phyloP scores from a whole-genome alignment of 2,797 vertebrate species.

The Carapus acus region DNA sequence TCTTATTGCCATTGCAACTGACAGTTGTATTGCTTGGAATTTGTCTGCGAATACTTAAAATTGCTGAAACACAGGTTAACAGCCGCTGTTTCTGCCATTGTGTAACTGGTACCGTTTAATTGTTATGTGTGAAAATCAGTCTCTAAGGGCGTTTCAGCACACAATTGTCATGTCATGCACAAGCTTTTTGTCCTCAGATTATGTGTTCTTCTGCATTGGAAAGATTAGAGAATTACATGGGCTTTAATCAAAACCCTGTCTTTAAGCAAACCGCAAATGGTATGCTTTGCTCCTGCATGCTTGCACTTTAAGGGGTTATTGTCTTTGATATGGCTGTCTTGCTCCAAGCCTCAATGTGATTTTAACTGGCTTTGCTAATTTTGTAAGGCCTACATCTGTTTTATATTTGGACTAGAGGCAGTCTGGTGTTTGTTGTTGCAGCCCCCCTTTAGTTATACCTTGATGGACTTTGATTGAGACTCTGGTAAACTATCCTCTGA shows the following conservation, averaged over 20 bases:
- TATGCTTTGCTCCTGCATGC: background rate
- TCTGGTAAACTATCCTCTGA: too few relatives aligned
- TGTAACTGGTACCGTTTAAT: too few relatives aligned
- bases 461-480: too few relatives aligned
- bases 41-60: too few relatives aligned
- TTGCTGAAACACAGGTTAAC: too few relatives aligned
- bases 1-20: too few relatives aligned
- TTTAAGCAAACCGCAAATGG: background rate
- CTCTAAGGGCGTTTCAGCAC: too few relatives aligned
- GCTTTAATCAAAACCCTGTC: conserved; percentile 6
- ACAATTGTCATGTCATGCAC: conserved; percentile 16
- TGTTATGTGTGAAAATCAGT: too few relatives aligned
- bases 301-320: background rate
- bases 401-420: background rate
- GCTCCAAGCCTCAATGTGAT: background rate
- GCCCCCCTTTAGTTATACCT: too few relatives aligned
- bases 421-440: background rate
- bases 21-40: too few relatives aligned
- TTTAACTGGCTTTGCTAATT: background rate
- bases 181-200: background rate
- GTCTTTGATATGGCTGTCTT: background rate
- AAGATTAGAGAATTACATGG: conserved; percentile 13
- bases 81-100: too few relatives aligned
- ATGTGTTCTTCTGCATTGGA: conserved; percentile 2
- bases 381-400: background rate